These are phyloP conservation scores for Ruditapes philippinarum DNA, from an alignment of 1,140 invertebrate species.

Conservation along the genomic window DNA sequence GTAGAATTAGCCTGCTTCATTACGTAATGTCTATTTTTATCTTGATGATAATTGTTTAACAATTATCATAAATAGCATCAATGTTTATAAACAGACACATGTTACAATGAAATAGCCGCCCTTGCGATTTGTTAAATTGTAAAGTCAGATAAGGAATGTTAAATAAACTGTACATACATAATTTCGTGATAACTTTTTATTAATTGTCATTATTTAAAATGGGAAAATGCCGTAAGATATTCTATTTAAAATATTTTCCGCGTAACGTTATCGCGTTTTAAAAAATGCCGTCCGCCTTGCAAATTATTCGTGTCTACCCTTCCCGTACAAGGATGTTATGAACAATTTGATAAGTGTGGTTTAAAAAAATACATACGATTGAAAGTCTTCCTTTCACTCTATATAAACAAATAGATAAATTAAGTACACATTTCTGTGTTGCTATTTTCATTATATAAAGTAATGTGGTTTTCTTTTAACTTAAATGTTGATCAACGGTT, in stretches of 20 bases:
- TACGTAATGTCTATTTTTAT: slow-evolving; percentile 8
- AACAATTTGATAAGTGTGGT: not conserved
- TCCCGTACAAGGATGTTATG: not conserved
- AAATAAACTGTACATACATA: not conserved
- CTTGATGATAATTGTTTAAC: slow-evolving; percentile 2
- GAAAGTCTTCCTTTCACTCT: slow-evolving; percentile 1
- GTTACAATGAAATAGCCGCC: not conserved
- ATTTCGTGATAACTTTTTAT: not conserved
- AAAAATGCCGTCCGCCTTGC: not conserved
- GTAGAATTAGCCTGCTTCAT: not conserved
- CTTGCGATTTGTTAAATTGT: not conserved
- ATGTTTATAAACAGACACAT: slow-evolving; percentile 1
- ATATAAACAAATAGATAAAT: not conserved
- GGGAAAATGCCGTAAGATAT: not conserved
- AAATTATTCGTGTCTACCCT: not conserved
- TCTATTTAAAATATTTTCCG: not conserved
- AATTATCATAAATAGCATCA: slow-evolving; percentile 29
- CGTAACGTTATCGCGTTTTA: not conserved
- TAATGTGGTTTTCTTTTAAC: too few relatives aligned
- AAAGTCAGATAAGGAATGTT: not conserved
- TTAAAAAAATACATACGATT: not conserved
- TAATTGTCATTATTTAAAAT: not conserved
- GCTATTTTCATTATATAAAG: too few relatives aligned
- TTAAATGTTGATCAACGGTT: too few relatives aligned
- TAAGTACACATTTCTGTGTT: not conserved